Evolutionary conservation across 2,888 invertebrate genomes (phyloP).

Genomic region (Galerucella calmariensis): DNA sequence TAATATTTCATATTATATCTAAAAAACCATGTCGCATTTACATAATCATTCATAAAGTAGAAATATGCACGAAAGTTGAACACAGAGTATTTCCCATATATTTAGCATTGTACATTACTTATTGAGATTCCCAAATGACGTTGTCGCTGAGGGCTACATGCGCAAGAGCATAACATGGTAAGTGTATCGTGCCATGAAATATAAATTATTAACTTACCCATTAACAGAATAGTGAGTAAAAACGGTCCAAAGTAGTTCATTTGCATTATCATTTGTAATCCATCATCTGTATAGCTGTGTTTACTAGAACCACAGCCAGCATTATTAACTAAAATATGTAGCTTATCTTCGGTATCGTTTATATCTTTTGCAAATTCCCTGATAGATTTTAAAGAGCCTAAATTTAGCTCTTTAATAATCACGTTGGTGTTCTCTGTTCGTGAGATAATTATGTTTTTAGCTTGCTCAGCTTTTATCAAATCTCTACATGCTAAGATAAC

Average conservation of each 20-base stretch:
- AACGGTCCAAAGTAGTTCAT: conserved; percentile 80
- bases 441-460: conserved; percentile 55
- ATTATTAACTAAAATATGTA: conserved; percentile 75
- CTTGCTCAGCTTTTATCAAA: conserved; percentile 48
- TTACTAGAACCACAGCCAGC: conserved; percentile 69
- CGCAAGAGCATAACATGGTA: no score
- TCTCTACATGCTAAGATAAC: conserved; percentile 69
- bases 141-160: no score
- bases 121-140: no score
- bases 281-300: conserved; percentile 69
- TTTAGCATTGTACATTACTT: no score
- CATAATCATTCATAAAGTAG: no score
- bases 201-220: conserved; percentile 58
- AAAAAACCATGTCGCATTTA: no score
- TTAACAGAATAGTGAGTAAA: conserved; percentile 73
- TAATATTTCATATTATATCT: no score
- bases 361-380: conserved; percentile 72
- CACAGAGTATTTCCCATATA: no score
- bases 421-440: conserved; percentile 59
- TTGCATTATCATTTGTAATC: conserved; percentile 73
- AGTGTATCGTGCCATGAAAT: no score
- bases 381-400: conserved; percentile 68
- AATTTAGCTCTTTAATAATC: conserved; percentile 65
- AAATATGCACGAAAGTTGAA: no score
- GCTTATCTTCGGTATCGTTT: conserved; percentile 65